phyloP scores from a whole-genome alignment of 2,888 invertebrate species.

The Phengaris alcon region DNA sequence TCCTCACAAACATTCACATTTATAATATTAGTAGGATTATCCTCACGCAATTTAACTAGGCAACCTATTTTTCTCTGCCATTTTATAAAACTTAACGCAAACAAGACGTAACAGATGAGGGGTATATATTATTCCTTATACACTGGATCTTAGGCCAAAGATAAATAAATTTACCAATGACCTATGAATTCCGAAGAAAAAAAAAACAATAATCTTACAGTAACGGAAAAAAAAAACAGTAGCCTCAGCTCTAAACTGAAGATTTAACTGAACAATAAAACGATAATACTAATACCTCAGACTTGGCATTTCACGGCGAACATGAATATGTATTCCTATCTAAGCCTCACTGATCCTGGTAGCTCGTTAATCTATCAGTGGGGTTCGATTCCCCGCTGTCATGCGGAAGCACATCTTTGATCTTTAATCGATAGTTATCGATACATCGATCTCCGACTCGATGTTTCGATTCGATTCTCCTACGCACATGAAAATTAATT shows the following conservation, averaged over 20 bases:
- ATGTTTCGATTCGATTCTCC: constrained; percentile 60
- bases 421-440: constrained; percentile 68
- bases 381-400: constrained; percentile 48
- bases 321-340: constrained; percentile 27
- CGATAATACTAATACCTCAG: constrained; percentile 2
- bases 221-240: background rate
- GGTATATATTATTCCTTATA: no score
- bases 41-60: no score
- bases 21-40: no score
- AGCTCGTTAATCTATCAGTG: constrained; percentile 43
- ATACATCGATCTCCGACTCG: constrained; percentile 56
- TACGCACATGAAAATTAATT: constrained; percentile 48
- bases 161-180: no score
- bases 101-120: no score
- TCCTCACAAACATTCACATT: no score
- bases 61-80: no score
- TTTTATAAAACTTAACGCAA: no score
- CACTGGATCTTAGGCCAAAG: no score
- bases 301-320: constrained; percentile 13
- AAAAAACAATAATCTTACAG: no score
- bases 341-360: background rate
- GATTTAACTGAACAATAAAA: constrained; percentile 11
- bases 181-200: no score
- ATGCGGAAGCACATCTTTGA: constrained; percentile 71
- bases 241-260: background rate